phyloP scores from a whole-genome alignment of 2,888 invertebrate genomes.

The Oxyscelio sp. region DNA sequence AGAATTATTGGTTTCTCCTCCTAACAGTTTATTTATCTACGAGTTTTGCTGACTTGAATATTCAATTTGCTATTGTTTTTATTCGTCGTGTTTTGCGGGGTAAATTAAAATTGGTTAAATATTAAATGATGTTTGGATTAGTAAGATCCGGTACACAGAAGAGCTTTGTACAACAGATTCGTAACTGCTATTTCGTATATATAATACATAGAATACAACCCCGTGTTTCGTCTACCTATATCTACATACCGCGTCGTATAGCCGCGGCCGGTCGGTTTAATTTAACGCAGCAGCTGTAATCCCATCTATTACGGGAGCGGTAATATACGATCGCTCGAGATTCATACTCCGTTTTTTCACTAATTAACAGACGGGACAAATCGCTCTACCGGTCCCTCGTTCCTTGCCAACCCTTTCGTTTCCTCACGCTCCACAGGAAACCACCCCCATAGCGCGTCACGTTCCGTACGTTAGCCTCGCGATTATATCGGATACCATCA shows the following conservation, averaged over 20 bases:
- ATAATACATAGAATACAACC: slow-evolving; percentile 81
- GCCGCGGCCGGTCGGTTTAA: slow-evolving; percentile 87
- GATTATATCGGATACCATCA: slow-evolving; percentile 64
- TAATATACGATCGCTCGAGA: slow-evolving; percentile 89
- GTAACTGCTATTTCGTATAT: no score
- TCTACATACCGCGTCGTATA: slow-evolving; percentile 84
- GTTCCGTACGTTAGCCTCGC: slow-evolving; percentile 79
- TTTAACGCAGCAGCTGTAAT: slow-evolving; percentile 89
- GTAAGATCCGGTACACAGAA: no score
- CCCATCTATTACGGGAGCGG: slow-evolving; percentile 88
- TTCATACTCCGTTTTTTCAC: slow-evolving; percentile 89
- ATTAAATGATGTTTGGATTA: slow-evolving; percentile 71
- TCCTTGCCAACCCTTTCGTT: slow-evolving; percentile 74
- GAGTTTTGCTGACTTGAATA: slow-evolving; percentile 8
- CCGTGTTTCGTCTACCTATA: slow-evolving; percentile 83
- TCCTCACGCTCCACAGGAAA: slow-evolving; percentile 76
- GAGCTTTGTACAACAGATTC: no score
- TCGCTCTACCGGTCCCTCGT: slow-evolving; percentile 86
- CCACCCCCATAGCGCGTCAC: slow-evolving; percentile 73
- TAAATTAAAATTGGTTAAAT: slow-evolving; percentile 66
- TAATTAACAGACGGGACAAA: slow-evolving; percentile 89
- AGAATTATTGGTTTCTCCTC: background rate
- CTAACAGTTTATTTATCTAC: background rate
- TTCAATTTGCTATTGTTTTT: slow-evolving; percentile 43
- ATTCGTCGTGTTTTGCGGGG: slow-evolving; percentile 1